These are phyloP conservation scores for Sporophila hypoxantha DNA, from an alignment of 2,113 vertebrate species.

Conservation along the genomic window DNA sequence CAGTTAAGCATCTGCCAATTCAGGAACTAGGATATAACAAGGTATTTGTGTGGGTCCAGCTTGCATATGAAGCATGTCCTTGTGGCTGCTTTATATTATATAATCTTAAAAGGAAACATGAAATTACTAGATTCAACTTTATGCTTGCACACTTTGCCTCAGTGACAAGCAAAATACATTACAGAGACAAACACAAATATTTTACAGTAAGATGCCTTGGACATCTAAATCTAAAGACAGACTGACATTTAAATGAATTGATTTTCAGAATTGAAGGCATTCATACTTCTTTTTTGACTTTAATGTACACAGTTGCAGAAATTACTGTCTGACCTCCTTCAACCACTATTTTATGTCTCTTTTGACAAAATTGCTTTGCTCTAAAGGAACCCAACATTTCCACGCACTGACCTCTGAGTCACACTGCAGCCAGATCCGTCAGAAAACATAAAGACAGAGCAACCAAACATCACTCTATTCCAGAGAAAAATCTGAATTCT, in stretches of 20 bases:
- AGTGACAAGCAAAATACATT: not conserved
- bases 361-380: not conserved
- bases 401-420: not conserved
- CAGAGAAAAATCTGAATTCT: not conserved
- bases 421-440: not conserved
- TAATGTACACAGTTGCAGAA: not conserved
- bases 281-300: not conserved
- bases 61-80: not conserved
- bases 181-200: not conserved
- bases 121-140: not conserved
- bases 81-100: not conserved
- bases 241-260: not conserved
- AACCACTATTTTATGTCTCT: not conserved
- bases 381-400: not conserved
- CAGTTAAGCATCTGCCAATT: not conserved
- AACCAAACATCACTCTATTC: not conserved
- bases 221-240: not conserved
- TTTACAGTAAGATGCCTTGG: not conserved
- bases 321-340: not conserved
- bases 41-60: not conserved
- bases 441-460: not conserved
- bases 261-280: not conserved
- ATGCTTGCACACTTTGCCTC: not conserved
- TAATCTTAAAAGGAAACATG: not conserved
- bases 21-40: not conserved